Conservation (phyloP, 2,888 invertebrate species). For the Hybos culiciformis region DNA sequence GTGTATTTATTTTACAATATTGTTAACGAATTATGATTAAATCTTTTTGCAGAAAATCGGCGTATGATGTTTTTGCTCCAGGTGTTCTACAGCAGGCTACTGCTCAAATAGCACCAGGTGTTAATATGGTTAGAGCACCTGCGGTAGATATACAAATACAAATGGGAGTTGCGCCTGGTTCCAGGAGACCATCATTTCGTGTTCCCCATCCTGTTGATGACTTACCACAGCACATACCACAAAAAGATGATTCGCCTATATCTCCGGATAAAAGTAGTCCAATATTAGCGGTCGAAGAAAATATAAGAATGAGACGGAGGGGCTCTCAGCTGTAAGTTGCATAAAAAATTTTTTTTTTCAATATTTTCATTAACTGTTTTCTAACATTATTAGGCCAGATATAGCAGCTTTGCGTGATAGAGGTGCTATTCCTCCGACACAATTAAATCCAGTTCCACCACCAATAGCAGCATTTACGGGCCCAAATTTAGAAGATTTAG, state of each 20-base stretch:
- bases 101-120: conserved; percentile 29
- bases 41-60: conserved; percentile 40
- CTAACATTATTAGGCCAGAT: conserved; percentile 46
- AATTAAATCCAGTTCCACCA: conserved; percentile 33
- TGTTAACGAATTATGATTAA: background rate
- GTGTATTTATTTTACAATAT: background rate
- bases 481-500: conserved; percentile 47
- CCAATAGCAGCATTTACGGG: conserved; percentile 34
- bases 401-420: conserved; percentile 48
- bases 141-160: conserved; percentile 24
- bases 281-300: conserved; percentile 53
- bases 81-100: conserved; percentile 38
- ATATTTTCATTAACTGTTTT: background rate
- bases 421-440: conserved; percentile 38
- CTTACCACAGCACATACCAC: conserved; percentile 24
- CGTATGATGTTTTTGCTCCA: conserved; percentile 70
- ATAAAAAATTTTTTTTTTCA: background rate
- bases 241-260: conserved; percentile 37
- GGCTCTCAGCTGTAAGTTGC: conserved; percentile 70
- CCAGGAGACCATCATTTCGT: conserved; percentile 48
- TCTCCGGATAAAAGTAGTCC: conserved; percentile 42
- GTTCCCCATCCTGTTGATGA: conserved; percentile 42
- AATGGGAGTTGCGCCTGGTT: conserved; percentile 26
- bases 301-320: conserved; percentile 57
- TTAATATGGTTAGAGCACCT: conserved; percentile 27